Base-by-base conservation (phyloP, 2,113 vertebrate genomes). In the Sterrhoptilus dennistouni region DNA sequence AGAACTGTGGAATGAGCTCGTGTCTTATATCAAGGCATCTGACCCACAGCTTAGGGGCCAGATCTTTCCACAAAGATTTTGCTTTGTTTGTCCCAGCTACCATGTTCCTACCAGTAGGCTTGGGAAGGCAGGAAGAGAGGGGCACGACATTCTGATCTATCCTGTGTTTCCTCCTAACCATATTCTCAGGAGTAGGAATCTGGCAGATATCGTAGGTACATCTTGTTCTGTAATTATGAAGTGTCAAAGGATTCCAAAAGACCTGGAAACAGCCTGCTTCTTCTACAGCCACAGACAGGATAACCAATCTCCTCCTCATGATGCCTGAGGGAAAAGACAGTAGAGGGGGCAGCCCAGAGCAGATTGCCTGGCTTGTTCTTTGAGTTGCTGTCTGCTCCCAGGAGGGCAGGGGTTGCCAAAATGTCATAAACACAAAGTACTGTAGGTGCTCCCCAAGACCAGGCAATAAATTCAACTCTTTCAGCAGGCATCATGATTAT, bases 21-120 rank as follows among this genome's bases (percentile, higher is more conserved):
- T 11, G 23, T 5, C 2, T 76, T 47, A 16, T 13, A 76, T 13
- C 0, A 0, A 77, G 59, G 74, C 9, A 76, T n/a, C 38, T 1
- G 5, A 45, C 65, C 57, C n/a, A 50, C 47, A 69, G 45, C 42
- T 83, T 40, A 72, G 12, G 19, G 36, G 36, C 3, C 57, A 83
- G 27, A 91, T 33, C 38, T 25, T 68, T 59, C 57, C 36, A 61
- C 27, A 47, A 49, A 83, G 29, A 64, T 80, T 83, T 76, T 45
- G 33, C 40, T 44, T 64, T 33, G 38, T 64, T 83, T 60, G 36
- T 68, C 36, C 47, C 42, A 70, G 60, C 31, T 69, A 69, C 28
- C 7, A 19, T 59, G 24, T 28, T 92, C 68, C 63, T 65, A 52
- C 29, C 27, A 64, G 44, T 2, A 66, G 40, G 36, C 5, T 54